Base-by-base conservation (phyloP, 2,888 invertebrate genomes). In the Meghimatium bilineatum region DNA sequence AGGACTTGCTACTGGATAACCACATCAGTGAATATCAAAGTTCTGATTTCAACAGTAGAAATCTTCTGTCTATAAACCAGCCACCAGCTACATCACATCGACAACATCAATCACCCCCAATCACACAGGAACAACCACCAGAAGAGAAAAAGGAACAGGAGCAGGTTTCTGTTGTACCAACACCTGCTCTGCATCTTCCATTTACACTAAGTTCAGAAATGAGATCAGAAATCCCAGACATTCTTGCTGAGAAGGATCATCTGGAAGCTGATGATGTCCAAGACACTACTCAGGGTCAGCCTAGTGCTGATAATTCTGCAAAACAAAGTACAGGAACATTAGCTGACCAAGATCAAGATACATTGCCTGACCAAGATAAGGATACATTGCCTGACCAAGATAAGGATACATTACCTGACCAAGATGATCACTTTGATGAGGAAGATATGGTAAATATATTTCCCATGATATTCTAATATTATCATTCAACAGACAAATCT, bases 21-120 rank as follows among this genome's bases (percentile, higher is more conserved):
- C 29, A 77, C 12, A 36, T 36, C 44, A 56, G 52, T 63, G 36
- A 84, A 56, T 86, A 86, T 60, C 77, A 84, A 56, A 86, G 82
- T 38, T 60, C 76, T 1, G 86, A 86, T 26, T 85, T 82, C 56
- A 79, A 76, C 36, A 83, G 86, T n/a, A 74, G 86, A 26, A 85
- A 85, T 52, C 77, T 86, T 32, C 67, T 86, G 72, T 86, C 86
- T 29, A 76, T 86, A 29, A 80, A 69, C 34, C 85, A 81, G 38
- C 67, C 71, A 63, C 60, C 66, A 44, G 56, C 80, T 38, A n/a
- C 80, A 26, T n/a, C 75, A 66, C 36, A 49, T 32, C 36, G 34
- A 63, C 80, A 66, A 8, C 60, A 60, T 26, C 78, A 77, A 26
- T 32, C 29, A 44, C 52, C 26, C 63, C 69, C 49, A 23, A 10